phyloP scores from a whole-genome alignment of 2,888 invertebrate species.

The Polydrusus pterygomalis region DNA sequence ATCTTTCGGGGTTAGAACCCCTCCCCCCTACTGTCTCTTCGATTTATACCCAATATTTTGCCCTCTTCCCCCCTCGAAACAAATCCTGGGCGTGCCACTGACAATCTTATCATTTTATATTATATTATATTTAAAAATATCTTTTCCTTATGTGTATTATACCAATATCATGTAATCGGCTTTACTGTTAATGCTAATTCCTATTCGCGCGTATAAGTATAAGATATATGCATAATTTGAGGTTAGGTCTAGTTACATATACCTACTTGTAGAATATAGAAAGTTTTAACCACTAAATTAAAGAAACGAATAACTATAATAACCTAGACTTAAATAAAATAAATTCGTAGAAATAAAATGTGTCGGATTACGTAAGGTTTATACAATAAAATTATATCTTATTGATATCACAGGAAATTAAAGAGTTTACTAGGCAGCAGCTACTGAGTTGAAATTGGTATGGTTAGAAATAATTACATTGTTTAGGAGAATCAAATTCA shows the following conservation, averaged over 20 bases:
- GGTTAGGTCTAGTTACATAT: conserved; percentile 15
- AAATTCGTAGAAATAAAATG: conserved; percentile 25
- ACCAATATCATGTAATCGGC: not conserved
- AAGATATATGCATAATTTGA: conserved; percentile 4
- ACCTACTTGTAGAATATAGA: not conserved
- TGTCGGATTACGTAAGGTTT: conserved; percentile 16
- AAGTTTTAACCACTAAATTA: conserved; percentile 24
- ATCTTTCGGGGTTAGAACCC: too few relatives aligned
- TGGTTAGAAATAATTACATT: conserved; percentile 8
- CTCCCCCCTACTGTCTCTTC: too few relatives aligned
- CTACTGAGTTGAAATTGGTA: conserved; percentile 12
- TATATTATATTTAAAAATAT: not conserved
- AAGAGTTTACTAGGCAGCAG: conserved; percentile 14
- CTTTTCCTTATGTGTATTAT: not conserved
- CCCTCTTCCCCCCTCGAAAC: too few relatives aligned
- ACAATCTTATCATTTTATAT: too few relatives aligned
- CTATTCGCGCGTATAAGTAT: too few relatives aligned
- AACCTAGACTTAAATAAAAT: not conserved
- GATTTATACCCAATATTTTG: too few relatives aligned
- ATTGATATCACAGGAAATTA: conserved; percentile 25
- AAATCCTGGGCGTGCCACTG: too few relatives aligned
- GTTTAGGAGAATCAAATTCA: not conserved
- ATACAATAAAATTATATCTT: conserved; percentile 27
- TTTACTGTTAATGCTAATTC: not conserved
- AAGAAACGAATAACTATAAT: conserved; percentile 14